A percentile compares a stretch with the other conserved stretches of the same genome.
Conservation (phyloP, 1,140 invertebrate species). For the Druon quercuslanigerum region DNA sequence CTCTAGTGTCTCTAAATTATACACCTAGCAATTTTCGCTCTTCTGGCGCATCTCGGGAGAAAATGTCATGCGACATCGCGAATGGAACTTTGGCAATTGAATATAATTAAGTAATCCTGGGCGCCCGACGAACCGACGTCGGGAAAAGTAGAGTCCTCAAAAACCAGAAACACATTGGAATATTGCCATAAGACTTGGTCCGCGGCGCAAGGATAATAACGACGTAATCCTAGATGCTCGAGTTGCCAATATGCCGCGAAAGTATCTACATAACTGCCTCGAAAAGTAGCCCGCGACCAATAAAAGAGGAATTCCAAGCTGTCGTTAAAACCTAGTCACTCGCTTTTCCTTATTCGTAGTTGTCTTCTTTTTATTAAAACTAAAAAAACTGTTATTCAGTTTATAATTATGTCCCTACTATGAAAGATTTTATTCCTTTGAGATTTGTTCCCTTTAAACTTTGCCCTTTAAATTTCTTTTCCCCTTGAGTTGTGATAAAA, state of each 20-base stretch:
- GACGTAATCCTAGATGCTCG: conserved; percentile 64
- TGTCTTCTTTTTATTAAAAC: conserved; percentile 46
- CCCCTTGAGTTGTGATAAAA: neutral
- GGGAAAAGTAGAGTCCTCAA: conserved; percentile 41
- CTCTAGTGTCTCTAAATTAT: no score
- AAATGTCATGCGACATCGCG: conserved; percentile 44
- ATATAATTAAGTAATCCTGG: conserved; percentile 70
- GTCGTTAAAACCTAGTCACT: conserved; percentile 53
- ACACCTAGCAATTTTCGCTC: conserved; percentile 33
- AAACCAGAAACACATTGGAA: conserved; percentile 62
- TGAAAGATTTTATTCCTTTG: no score
- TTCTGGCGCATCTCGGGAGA: conserved; percentile 53
- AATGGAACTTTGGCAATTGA: conserved; percentile 72
- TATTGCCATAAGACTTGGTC: conserved; percentile 68
- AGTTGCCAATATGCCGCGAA: conserved; percentile 72
- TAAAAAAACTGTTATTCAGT: no score
- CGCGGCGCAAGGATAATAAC: conserved; percentile 65
- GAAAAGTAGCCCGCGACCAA: conserved; percentile 66
- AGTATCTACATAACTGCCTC: conserved; percentile 69
- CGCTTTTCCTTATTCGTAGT: conserved; percentile 42
- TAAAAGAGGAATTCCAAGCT: conserved; percentile 66
- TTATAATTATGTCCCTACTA: no score
- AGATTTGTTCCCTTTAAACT: conserved; percentile 28
- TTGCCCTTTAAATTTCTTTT: conserved; percentile 37
- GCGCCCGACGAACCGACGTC: conserved; percentile 50